Base-by-base conservation (phyloP, 1,140 invertebrate genomes). In the Ridgeia piscesae region DNA sequence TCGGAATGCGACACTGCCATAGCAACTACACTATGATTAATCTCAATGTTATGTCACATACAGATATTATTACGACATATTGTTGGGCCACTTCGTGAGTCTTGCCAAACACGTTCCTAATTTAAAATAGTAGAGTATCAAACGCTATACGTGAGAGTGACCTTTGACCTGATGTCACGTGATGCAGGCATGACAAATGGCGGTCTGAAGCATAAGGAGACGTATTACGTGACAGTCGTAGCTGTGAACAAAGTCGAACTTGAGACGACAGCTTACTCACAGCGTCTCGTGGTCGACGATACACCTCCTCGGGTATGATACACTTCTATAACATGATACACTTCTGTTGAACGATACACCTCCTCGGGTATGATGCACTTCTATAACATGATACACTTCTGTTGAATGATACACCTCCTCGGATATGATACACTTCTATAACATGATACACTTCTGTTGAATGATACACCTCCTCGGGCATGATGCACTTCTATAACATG, bases 301-400 rank as follows among this genome's bases (percentile, higher is more conserved):
- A 90, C 89, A 35, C 89, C 89, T 9, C 89, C 89, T 42, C 34
- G 35, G 89, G 89, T 90, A 90, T 2, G 58, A 21, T 77, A 77
- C 58, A 77, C 58, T 77, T 77, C 58, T 77, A 77, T 31, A 42
- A 4, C 2, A 21, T 17, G 27, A 77, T 77, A 77, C 58, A 77
- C 58, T 21, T 77, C 48, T 50, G 21, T 21, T 11, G 48, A 11
- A 50, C 0, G 48, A 77, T 77, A 77, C 58, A 77, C 17, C 58
- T 8, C 48, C 48, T 50, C 48, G 48, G 48, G 48, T 50, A 77
- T 17, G 17, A 77, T 77, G 27, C 17, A 77, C 17, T 21, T 77
- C 58, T 77, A 77, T 31, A 42, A 11, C 42, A 42, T 42, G 42
- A 42, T 6, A n/a, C 4, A 42, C 42, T 4, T 42, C 4, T 42